phyloP scores from a whole-genome alignment of 2,888 invertebrate species.

The Ommatoiulus sabulosus region DNA sequence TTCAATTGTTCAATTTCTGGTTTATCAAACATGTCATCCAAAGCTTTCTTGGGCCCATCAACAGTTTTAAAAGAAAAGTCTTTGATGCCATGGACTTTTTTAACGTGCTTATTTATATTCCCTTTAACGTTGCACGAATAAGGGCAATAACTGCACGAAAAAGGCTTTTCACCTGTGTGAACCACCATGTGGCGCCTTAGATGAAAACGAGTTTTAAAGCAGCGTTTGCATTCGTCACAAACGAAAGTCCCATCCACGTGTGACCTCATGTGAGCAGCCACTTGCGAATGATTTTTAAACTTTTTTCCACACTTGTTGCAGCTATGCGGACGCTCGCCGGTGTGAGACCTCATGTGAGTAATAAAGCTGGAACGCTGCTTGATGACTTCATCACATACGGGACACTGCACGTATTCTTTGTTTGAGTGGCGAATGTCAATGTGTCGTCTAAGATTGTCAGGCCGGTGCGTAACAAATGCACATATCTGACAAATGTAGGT shows the following conservation, averaged over 20 bases:
- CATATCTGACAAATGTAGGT: conserved; percentile 60
- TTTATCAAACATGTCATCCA: neutral
- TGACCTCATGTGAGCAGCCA: conserved; percentile 58
- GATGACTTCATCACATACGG: conserved; percentile 63
- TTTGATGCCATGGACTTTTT: conserved; percentile 62
- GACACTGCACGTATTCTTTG: conserved; percentile 62
- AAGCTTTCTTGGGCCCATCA: conserved; percentile 13
- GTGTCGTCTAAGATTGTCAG: conserved; percentile 62
- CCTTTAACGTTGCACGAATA: conserved; percentile 64
- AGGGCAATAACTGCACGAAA: conserved; percentile 62
- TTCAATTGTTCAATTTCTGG: conserved; percentile 45
- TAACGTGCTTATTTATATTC: conserved; percentile 64
- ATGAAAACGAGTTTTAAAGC: conserved; percentile 63
- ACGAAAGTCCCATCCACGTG: conserved; percentile 58
- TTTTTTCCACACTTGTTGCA: conserved; percentile 59
- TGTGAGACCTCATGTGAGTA: conserved; percentile 90
- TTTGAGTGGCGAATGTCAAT: conserved; percentile 62
- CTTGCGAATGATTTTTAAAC: conserved; percentile 58
- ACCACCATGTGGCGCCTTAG: conserved; percentile 61
- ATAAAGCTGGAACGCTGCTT: conserved; percentile 67
- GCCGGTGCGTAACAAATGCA: conserved; percentile 62
- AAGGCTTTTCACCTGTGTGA: conserved; percentile 61
- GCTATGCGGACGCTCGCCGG: conserved; percentile 69
- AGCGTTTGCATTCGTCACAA: conserved; percentile 57
- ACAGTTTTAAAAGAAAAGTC: conserved; percentile 61